A percentile compares a stretch with the other conserved stretches of the same genome.
Evolutionary conservation across 2,888 invertebrate species (phyloP).

Genomic region (Drosophila vallismaia): DNA sequence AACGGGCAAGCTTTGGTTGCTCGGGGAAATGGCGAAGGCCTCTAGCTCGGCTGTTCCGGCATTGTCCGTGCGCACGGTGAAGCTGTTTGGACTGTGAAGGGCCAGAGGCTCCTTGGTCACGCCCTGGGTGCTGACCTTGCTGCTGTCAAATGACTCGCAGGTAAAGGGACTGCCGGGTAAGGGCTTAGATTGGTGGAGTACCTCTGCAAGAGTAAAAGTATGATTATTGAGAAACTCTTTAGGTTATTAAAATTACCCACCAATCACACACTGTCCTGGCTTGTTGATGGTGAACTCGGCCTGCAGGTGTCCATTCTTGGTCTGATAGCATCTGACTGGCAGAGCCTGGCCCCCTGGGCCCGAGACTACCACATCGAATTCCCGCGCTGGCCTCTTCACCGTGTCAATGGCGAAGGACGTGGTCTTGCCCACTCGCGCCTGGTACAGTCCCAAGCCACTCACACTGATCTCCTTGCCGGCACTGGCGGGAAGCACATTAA

Average conservation of each 20-base stretch:
- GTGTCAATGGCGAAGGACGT: slow-evolving; percentile 96
- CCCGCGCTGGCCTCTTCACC: slow-evolving; percentile 91
- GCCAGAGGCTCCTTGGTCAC: slow-evolving; percentile 90
- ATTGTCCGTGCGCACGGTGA: slow-evolving; percentile 91
- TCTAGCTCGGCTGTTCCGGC: slow-evolving; percentile 94
- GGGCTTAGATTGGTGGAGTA: slow-evolving; percentile 94
- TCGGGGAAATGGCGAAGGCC: slow-evolving; percentile 93
- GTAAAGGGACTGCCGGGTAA: slow-evolving; percentile 96
- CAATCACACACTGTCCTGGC: slow-evolving; percentile 88
- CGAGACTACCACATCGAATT: slow-evolving; percentile 95
- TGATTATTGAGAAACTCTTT: background rate
- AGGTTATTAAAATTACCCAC: slow-evolving; percentile 82
- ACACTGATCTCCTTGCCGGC: slow-evolving; percentile 89
- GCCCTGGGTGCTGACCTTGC: slow-evolving; percentile 91
- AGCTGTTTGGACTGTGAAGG: slow-evolving; percentile 92
- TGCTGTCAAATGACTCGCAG: slow-evolving; percentile 95
- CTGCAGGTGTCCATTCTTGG: slow-evolving; percentile 96
- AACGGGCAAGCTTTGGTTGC: slow-evolving; percentile 92
- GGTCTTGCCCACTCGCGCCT: slow-evolving; percentile 91
- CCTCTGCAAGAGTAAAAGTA: slow-evolving; percentile 86
- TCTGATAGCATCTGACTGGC: slow-evolving; percentile 97
- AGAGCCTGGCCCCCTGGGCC: slow-evolving; percentile 92
- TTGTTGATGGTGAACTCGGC: slow-evolving; percentile 96
- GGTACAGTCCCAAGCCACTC: slow-evolving; percentile 93
- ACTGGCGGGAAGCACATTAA: slow-evolving; percentile 87